Percentiles rank a stretch among this genome's conserved stretches.
phyloP scores from a whole-genome alignment of 2,113 vertebrate genomes.

The Xenopus borealis region DNA sequence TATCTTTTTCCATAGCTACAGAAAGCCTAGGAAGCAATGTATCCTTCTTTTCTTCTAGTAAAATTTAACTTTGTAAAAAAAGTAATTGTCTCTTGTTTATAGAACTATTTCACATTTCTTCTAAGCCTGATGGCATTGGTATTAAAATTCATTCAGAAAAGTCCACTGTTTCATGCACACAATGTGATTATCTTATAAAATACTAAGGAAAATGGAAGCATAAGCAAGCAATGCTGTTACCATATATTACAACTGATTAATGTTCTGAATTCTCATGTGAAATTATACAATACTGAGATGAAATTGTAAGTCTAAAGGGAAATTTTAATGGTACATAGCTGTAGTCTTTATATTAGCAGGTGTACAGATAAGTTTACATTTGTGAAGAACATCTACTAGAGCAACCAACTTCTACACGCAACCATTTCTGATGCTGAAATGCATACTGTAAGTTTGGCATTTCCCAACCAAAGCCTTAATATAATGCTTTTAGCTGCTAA shows the following conservation, averaged over 20 bases:
- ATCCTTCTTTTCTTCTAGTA: slow-evolving; percentile 77
- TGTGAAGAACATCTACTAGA: too few relatives aligned
- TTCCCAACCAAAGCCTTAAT: too few relatives aligned
- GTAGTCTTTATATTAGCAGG: background rate
- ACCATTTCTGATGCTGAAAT: too few relatives aligned
- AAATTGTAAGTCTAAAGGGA: slow-evolving; percentile 66
- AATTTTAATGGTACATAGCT: slow-evolving; percentile 45
- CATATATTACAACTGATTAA: slow-evolving; percentile 70
- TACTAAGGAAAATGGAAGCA: slow-evolving; percentile 75
- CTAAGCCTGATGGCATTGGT: slow-evolving; percentile 70
- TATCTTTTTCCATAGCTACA: slow-evolving; percentile 82
- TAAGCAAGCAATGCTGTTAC: slow-evolving; percentile 72
- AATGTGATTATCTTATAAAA: slow-evolving; percentile 80
- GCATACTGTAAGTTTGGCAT: too few relatives aligned
- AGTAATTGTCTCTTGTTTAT: slow-evolving; percentile 75
- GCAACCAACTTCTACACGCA: too few relatives aligned
- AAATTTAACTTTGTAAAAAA: slow-evolving; percentile 73
- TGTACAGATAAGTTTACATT: too few relatives aligned
- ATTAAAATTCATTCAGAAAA: slow-evolving; percentile 81
- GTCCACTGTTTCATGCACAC: slow-evolving; percentile 75
- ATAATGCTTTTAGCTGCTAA: too few relatives aligned
- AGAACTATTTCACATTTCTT: slow-evolving; percentile 61
- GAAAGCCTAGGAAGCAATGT: slow-evolving; percentile 77
- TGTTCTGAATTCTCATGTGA: slow-evolving; percentile 69
- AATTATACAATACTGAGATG: slow-evolving; percentile 69